A percentile compares a stretch with the other conserved stretches of the same genome.
These are phyloP conservation scores for Ischnus inquisitorius DNA, from an alignment of 2,888 invertebrate genomes.

Conservation along the genomic window DNA sequence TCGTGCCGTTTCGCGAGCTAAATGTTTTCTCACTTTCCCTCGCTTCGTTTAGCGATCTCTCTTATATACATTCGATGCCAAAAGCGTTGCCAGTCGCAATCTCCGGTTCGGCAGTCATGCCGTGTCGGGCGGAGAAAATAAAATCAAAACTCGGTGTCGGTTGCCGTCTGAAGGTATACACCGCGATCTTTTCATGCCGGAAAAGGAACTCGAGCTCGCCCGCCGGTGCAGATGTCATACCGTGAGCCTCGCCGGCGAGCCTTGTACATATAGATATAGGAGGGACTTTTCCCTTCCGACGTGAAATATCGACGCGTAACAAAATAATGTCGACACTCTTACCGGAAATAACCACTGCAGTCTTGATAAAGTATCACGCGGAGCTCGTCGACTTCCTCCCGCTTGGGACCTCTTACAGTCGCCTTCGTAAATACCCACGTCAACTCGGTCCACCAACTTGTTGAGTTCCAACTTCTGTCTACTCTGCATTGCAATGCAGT, in stretches of 20 bases:
- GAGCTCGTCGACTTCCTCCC: slow-evolving; percentile 59
- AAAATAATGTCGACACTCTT: slow-evolving; percentile 62
- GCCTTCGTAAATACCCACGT: slow-evolving; percentile 1
- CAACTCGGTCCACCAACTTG: slow-evolving; percentile 60
- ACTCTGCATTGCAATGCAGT: slow-evolving; percentile 55
- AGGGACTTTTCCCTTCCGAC: slow-evolving; percentile 33
- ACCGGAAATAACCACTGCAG: slow-evolving; percentile 37
- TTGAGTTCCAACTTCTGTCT: slow-evolving; percentile 64
- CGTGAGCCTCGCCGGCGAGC: slow-evolving; percentile 7
- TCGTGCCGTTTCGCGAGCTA: slow-evolving; percentile 5
- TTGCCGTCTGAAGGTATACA: not conserved
- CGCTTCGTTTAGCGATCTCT: not conserved
- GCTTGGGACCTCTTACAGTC: slow-evolving; percentile 12
- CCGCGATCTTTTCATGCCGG: slow-evolving; percentile 47
- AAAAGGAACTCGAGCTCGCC: slow-evolving; percentile 50
- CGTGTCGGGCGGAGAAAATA: slow-evolving; percentile 65
- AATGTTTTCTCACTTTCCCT: slow-evolving; percentile 10
- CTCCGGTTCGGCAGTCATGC: slow-evolving; percentile 69
- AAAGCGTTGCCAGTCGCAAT: slow-evolving; percentile 65
- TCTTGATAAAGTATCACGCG: slow-evolving; percentile 62
- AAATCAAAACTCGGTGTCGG: slow-evolving; percentile 65
- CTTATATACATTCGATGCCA: not conserved
- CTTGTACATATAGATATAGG: slow-evolving; percentile 1
- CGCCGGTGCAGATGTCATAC: slow-evolving; percentile 26
- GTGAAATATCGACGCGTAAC: slow-evolving; percentile 67